A percentile compares a stretch with the other conserved stretches of the same genome.
Conservation (phyloP, 2,113 vertebrate species). For the Phasianus colchicus region DNA sequence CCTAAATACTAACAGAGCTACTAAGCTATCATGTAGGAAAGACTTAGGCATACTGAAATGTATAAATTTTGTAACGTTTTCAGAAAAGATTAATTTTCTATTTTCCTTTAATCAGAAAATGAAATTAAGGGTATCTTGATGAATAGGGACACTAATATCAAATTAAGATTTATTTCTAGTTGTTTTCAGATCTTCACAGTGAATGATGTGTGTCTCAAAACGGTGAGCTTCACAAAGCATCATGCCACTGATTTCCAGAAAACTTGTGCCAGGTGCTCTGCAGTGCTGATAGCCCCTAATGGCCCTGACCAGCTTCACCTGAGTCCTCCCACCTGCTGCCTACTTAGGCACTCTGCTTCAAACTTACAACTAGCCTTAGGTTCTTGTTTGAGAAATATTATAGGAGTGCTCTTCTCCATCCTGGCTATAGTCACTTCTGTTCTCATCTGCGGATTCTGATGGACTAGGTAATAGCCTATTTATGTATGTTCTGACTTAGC, state of each 20-base stretch:
- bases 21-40: neutral
- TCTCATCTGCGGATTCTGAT: accelerated
- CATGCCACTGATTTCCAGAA: neutral
- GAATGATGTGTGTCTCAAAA: accelerated
- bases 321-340: neutral
- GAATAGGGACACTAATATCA: neutral
- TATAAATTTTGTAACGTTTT: neutral
- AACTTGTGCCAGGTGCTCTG: neutral
- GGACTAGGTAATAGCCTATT: accelerated
- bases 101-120: neutral
- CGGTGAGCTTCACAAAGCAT: neutral
- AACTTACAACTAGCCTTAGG: accelerated
- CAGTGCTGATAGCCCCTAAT: neutral
- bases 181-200: neutral
- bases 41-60: neutral
- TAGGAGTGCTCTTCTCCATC: accelerated
- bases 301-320: neutral
- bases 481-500: accelerated
- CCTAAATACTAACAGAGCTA: neutral
- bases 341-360: neutral
- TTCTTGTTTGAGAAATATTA: accelerated
- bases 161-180: neutral
- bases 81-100: neutral
- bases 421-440: accelerated
- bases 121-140: neutral